Base-by-base conservation (phyloP, 2,888 invertebrate species). In the Acleris emargana region DNA sequence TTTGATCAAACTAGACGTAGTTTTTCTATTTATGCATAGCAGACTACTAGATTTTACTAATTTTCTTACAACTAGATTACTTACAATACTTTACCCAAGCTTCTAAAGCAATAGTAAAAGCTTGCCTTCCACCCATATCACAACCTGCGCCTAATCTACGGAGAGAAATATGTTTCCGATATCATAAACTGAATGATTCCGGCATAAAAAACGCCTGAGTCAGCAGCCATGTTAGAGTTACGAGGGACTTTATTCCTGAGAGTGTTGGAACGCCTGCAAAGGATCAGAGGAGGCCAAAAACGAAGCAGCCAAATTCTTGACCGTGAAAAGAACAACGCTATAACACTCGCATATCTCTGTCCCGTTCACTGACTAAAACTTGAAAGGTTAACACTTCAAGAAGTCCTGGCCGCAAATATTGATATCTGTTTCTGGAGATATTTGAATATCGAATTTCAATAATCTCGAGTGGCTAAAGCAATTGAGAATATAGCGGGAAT, bases 171-270 rank as follows among this genome's bases (percentile, higher is more conserved):
- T 49, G 32, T 50, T 63, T 59, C 54, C 54, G 45, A 68, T 59
- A 68, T 67, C 58, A 50, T 58, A 62, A 64, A 64, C 54, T 25
- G 54, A 28, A 59, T 54, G 53, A 49, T 59, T 64, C 43, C 59
- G 45, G 64, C 68, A 61, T 69, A 68, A 67, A 69, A 68, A 62
- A 43, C 62, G 49, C 60, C 60, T 11, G 47, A 62, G 51, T 70
- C 69, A 69, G 69, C 68, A 45, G 64, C 67, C 69, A 64, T 70
- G 62, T 68, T 62, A 68, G 45, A 70, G 68, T 74, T 73, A 74
- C 68, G 74, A 72, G 58, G 53, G 47, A 61, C 42, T 49, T 58
- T 62, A 68, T 68, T 66, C 67, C 73, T 67, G 13, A 59, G 67
- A 60, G 53, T 38, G 11, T 52, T 49, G 43, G 38, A 28, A 63